Conservation (phyloP, 2,113 vertebrate genomes). For the Anoura caudifer region DNA sequence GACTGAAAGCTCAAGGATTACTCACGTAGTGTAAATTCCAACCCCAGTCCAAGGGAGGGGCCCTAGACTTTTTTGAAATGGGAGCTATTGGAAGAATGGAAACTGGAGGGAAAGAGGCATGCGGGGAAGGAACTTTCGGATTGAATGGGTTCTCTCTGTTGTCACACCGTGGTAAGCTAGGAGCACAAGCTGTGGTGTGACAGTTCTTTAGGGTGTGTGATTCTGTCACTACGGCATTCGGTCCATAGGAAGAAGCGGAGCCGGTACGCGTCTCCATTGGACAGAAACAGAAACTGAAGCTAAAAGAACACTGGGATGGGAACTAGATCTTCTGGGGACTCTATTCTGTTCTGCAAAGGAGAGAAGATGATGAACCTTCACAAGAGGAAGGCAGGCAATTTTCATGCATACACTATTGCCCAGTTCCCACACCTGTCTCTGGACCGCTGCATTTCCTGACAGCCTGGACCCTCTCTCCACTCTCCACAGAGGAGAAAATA, state of each 20-base stretch:
- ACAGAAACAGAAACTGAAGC: background rate
- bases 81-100: background rate
- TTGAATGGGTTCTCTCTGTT: background rate
- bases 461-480: background rate
- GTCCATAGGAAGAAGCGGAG: background rate
- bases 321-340: background rate
- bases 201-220: background rate
- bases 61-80: background rate
- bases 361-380: background rate
- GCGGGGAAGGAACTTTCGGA: background rate
- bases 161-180: background rate
- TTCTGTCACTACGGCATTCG: background rate
- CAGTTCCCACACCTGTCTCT: background rate
- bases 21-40: background rate
- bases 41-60: background rate
- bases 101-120: background rate
- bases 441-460: background rate
- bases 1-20: background rate
- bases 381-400: background rate
- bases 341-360: background rate
- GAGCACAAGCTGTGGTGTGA: background rate
- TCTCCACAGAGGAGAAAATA: background rate
- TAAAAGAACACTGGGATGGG: background rate
- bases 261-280: too few relatives aligned
- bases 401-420: background rate